Conservation (phyloP, 30 jellyfish, hydroid and myxozoan species). For the Cassiopea andromeda region DNA sequence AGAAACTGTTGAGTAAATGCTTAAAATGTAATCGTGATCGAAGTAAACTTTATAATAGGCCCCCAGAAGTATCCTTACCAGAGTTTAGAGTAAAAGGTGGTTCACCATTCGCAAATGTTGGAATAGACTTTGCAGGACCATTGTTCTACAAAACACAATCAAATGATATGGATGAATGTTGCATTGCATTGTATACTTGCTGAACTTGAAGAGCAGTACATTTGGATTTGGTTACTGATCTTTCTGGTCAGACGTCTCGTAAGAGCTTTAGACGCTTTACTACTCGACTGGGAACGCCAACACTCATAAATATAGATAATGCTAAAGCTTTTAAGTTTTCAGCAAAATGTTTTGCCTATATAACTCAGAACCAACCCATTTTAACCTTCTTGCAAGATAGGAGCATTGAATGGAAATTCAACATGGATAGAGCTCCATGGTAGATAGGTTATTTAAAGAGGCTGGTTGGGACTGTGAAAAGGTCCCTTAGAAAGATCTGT, state of each 20-base stretch:
- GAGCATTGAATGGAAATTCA: too few relatives aligned
- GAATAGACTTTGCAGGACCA: conserved; percentile 65
- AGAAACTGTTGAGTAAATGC: conserved; percentile 33
- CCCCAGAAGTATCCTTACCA: conserved; percentile 51
- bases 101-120: conserved; percentile 26
- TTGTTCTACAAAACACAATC: neutral
- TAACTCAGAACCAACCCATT: too few relatives aligned
- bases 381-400: too few relatives aligned
- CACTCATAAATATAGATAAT: neutral
- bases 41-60: conserved; percentile 20
- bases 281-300: conserved; percentile 23
- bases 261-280: neutral
- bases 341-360: too few relatives aligned
- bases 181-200: conserved; percentile 41
- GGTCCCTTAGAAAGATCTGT: too few relatives aligned
- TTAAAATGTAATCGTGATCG: conserved; percentile 4
- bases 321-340: conserved; percentile 14
- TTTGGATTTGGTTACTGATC: conserved; percentile 41
- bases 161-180: conserved; percentile 19
- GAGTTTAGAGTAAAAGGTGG: conserved; percentile 39
- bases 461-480: too few relatives aligned
- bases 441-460: too few relatives aligned
- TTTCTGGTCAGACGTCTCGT: neutral
- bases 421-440: too few relatives aligned
- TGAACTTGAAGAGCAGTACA: conserved; percentile 45